Evolutionary conservation across 1,140 invertebrate genomes (phyloP).

Genomic region (Oppia nitens): DNA sequence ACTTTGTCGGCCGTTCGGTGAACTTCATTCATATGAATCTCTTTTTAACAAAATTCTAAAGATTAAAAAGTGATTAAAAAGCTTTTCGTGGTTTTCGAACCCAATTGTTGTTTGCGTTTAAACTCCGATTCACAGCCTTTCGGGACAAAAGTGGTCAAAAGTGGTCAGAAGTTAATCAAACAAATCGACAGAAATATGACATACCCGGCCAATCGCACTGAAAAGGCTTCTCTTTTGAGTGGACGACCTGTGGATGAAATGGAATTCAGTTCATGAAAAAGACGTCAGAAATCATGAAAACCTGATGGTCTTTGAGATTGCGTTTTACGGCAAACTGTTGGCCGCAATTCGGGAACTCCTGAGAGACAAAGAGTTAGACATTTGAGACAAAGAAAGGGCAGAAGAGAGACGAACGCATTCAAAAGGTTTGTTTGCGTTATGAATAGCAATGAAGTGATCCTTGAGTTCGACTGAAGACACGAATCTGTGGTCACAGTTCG

Average conservation of each 20-base stretch:
- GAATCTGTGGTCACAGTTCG: background rate
- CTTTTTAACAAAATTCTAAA: background rate
- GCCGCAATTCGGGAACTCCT: background rate
- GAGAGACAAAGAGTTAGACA: no score
- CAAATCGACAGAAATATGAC: no score
- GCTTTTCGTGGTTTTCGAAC: background rate
- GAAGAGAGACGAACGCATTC: constrained; percentile 17
- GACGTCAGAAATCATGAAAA: no score
- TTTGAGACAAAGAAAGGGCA: no score
- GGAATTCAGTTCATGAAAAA: no score
- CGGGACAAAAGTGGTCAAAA: no score
- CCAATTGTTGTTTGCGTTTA: background rate
- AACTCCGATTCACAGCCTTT: background rate
- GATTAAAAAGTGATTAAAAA: background rate
- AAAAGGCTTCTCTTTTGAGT: background rate
- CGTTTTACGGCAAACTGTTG: background rate
- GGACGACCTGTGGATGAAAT: background rate
- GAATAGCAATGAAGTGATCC: constrained; percentile 1
- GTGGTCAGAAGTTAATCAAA: no score
- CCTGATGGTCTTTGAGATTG: background rate
- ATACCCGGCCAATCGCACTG: background rate
- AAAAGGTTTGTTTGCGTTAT: constrained; percentile 23
- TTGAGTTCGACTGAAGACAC: background rate
- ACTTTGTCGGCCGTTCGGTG: background rate
- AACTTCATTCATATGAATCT: background rate